Evolutionary conservation across 1,140 invertebrate species (phyloP), one percentile per base, ranked within the genome.

Genomic region (Micrasema longulum): DNA sequence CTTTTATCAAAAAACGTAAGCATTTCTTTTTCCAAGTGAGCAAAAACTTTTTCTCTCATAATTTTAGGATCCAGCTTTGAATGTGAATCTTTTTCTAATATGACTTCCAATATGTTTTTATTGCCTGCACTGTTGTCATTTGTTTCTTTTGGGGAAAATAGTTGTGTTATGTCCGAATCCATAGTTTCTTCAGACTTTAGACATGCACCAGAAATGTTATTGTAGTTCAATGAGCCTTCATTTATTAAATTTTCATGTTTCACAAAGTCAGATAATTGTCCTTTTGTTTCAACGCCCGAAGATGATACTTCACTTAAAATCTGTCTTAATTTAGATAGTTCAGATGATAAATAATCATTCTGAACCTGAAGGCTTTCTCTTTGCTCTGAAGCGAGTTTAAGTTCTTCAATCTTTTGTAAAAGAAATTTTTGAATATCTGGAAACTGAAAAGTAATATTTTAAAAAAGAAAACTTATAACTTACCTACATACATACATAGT

Each of bases 351-450:
- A 47, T 86, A 81, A 1, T 88, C 84, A 26, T 89, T 85, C 47
- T 91, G 89, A 35, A 78, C 76, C 76, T 87, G 87, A 6, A 92
- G 80, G 36, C 89, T 82, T 38, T 88, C 85, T 20, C 87, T 83
- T 48, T 91, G 86, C 1, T 80, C 78, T 9, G 88, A 79, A 1
- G 87, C 88, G 65, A 89, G 82, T 36, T 82, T 87, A 4, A 92
- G 80, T 78, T 90, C 85, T 64, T 86, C 81, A 43, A 93, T 86
- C 76, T 87, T 87, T 23, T 88, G 84, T 0, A 79, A 77, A 22
- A 90, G 80, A 75, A 88, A 88, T 73, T 83, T 80, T 80, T 89
- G 87, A 77, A 88, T 88, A 78, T 90, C 87, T 71, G 87, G 79
- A 72, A 88, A 84, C 88, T 90, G 80, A 79, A 87, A 85, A 9